phyloP scores from a whole-genome alignment of 1,140 invertebrate species.

The Uloborus diversus region DNA sequence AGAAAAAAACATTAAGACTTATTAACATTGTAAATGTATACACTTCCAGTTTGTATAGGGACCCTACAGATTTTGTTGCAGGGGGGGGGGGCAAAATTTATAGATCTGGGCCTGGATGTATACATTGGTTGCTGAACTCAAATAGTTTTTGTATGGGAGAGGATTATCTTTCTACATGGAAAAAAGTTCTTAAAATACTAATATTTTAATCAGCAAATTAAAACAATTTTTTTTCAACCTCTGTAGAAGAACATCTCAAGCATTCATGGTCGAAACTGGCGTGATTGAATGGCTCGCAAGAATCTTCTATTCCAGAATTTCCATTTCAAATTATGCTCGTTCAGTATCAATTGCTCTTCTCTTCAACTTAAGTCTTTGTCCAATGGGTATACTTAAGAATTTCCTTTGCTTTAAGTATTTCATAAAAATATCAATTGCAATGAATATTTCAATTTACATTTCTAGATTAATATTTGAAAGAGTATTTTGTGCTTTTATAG shows the following conservation, averaged over 20 bases:
- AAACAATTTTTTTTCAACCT: no score
- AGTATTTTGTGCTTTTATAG: background rate
- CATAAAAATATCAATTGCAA: background rate
- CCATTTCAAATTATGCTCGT: conserved; percentile 70
- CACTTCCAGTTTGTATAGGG: no score
- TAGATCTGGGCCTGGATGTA: no score
- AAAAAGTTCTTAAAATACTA: no score
- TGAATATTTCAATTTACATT: background rate
- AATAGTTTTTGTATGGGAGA: no score
- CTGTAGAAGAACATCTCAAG: conserved; percentile 70
- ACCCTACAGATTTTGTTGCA: no score
- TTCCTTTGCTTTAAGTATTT: background rate
- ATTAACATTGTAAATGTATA: no score
- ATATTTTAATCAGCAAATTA: no score
- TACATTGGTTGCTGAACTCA: no score
- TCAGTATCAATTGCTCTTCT: conserved; percentile 74
- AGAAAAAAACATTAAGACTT: no score
- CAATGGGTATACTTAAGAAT: conserved; percentile 63
- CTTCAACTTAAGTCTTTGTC: conserved; percentile 76
- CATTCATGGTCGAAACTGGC: conserved; percentile 72
- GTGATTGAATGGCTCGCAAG: conserved; percentile 73
- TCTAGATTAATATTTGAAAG: background rate
- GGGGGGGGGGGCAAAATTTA: no score
- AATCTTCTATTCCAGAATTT: conserved; percentile 68
- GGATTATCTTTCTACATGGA: no score